Evolutionary conservation across 2,888 invertebrate genomes (phyloP), one percentile per base, ranked within the genome.

Genomic region (Patella caerulea): DNA sequence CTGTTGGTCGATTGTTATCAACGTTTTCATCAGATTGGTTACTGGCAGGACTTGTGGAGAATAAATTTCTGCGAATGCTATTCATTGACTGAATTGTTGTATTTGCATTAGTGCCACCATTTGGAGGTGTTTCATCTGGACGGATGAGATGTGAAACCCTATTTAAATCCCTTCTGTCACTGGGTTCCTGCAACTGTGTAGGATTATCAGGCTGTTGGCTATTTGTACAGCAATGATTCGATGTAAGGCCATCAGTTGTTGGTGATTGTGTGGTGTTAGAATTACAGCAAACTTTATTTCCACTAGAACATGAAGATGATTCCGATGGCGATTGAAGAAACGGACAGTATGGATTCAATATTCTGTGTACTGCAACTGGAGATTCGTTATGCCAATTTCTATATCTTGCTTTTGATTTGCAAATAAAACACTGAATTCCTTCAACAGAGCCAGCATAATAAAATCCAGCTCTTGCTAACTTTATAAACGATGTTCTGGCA

Each of bases 351-450:
- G 19, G n/a, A 15, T 65, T 65, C 65, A 65, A 19, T 15, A 65
- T 65, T 65, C 65, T 19, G 65, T 65, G 65, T 9, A 65, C 65
- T 65, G 17, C 65, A 12, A 65, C 65, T 65, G 65, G 65, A 65
- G 65, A 65, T 65, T 15, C 65, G n/a, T 65, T 65, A 65, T 19
- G n/a, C 65, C 65, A 65, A 11, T 9, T 19, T 11, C 19, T 15
- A 65, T 65, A 65, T 19, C 19, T 19, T 19, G 19, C 65, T 9
- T 19, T 19, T 9, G 45, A 45, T 45, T 45, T 45, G 19, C 65
- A 65, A 65, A n/a, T 7, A 19, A 65, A 65, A 65, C 65, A 65
- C 65, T 65, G n/a, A 9, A 65, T 19, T 45, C 45, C 45, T 65
- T n/a, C 65, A 11, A 19, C 17, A 11, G 12, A 9, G 2, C 19